These are phyloP conservation scores for Galemys pyrenaicus DNA, from an alignment of 2,113 vertebrate species.

Conservation along the genomic window DNA sequence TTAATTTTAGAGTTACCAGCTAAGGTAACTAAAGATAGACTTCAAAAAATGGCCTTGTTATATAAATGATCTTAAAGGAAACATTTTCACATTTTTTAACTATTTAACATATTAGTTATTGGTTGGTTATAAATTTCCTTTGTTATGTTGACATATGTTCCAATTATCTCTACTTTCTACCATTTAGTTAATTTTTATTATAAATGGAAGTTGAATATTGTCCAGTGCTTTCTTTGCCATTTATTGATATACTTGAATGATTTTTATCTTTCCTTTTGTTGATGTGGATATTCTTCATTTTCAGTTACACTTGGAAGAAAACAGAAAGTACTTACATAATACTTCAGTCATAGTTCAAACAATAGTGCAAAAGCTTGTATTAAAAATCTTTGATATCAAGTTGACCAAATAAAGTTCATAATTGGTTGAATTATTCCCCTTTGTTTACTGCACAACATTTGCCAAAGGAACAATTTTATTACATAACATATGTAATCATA, in stretches of 20 bases:
- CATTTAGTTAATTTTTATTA: too few species aligned
- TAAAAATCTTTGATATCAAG: background rate
- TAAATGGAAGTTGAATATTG: too few species aligned
- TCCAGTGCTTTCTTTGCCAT: too few species aligned
- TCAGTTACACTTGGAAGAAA: background rate
- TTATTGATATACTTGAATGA: too few species aligned
- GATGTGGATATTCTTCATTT: background rate
- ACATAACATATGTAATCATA: background rate
- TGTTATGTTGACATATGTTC: too few species aligned
- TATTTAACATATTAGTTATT: too few species aligned
- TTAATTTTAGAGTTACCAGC: background rate
- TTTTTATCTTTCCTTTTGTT: too few species aligned
- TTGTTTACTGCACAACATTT: background rate
- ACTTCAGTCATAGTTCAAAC: background rate
- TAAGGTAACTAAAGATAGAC: background rate
- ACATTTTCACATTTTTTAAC: too few species aligned
- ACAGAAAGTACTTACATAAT: background rate
- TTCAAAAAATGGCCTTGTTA: background rate
- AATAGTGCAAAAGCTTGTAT: background rate
- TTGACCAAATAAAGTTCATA: background rate
- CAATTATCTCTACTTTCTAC: too few species aligned
- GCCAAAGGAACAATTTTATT: background rate
- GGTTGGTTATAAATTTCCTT: too few species aligned
- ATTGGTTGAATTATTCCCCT: background rate
- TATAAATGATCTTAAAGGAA: background rate